Evolutionary conservation across 2,888 invertebrate genomes (phyloP).

Genomic region (Anthophora plumipes): DNA sequence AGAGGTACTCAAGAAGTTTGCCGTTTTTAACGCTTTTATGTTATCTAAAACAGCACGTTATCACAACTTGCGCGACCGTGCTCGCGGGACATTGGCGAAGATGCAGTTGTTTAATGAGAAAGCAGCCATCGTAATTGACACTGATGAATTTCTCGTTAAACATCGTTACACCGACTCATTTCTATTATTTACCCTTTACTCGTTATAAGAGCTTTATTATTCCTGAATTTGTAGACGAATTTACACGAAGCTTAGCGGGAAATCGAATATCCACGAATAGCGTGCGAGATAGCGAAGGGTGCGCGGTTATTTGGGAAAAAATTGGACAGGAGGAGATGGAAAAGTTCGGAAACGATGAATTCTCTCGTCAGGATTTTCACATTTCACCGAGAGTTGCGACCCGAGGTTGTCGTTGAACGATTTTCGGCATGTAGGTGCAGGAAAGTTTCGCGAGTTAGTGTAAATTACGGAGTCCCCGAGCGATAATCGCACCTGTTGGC

Average conservation of each 20-base stretch:
- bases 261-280: too few species aligned
- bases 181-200: too few species aligned
- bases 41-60: neutral
- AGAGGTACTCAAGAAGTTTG: slow-evolving; percentile 18
- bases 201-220: too few species aligned
- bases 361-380: neutral
- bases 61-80: slow-evolving; percentile 6
- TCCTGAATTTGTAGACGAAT: too few species aligned
- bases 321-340: neutral
- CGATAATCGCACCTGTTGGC: slow-evolving; percentile 59
- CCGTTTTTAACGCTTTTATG: slow-evolving; percentile 15
- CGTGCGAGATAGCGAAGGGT: too few species aligned
- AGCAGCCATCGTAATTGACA: neutral
- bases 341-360: neutral
- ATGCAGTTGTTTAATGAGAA: slow-evolving; percentile 19
- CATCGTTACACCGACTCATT: too few species aligned
- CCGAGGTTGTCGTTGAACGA: neutral
- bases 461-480: slow-evolving; percentile 27
- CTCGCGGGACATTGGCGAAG: slow-evolving; percentile 1
- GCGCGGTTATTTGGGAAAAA: too few species aligned
- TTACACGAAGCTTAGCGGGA: too few species aligned
- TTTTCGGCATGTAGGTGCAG: slow-evolving; percentile 11
- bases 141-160: neutral
- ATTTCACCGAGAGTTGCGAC: neutral
- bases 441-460: slow-evolving; percentile 42